These are phyloP conservation scores for Zaprionus tsacasi DNA, from an alignment of 1,140 invertebrate genomes.

Conservation along the genomic window DNA sequence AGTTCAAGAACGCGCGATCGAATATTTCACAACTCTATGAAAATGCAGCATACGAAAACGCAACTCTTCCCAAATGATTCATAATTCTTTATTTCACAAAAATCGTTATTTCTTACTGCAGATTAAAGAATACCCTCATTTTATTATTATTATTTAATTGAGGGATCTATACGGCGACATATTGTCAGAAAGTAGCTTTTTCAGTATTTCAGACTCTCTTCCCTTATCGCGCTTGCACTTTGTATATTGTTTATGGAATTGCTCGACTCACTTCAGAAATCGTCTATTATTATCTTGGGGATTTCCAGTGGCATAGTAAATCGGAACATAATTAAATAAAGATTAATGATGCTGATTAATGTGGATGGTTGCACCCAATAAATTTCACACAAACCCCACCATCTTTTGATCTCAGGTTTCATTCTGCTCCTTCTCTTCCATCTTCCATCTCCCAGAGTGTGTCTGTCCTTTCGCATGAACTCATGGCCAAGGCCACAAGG, in stretches of 20 bases:
- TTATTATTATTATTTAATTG: no score
- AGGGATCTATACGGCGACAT: no score
- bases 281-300: background rate
- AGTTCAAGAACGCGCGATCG: background rate
- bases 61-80: background rate
- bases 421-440: slow-evolving; percentile 14
- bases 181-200: no score
- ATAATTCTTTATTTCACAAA: background rate
- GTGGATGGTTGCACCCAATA: slow-evolving; percentile 30
- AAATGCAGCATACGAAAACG: background rate
- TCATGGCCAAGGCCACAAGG: slow-evolving; percentile 23
- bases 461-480: background rate
- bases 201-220: no score
- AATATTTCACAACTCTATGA: background rate
- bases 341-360: slow-evolving; percentile 32
- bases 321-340: background rate
- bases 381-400: slow-evolving; percentile 6
- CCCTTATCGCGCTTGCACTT: no score
- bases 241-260: no score
- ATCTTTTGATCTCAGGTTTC: background rate
- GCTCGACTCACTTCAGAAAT: no score
- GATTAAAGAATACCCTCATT: no score
- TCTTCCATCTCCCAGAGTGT: slow-evolving; percentile 22
- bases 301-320: background rate
- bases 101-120: background rate